Evolutionary conservation across 2,888 invertebrate genomes (phyloP), one percentile per base, ranked within the genome.

Genomic region (Melieria omissa): DNA sequence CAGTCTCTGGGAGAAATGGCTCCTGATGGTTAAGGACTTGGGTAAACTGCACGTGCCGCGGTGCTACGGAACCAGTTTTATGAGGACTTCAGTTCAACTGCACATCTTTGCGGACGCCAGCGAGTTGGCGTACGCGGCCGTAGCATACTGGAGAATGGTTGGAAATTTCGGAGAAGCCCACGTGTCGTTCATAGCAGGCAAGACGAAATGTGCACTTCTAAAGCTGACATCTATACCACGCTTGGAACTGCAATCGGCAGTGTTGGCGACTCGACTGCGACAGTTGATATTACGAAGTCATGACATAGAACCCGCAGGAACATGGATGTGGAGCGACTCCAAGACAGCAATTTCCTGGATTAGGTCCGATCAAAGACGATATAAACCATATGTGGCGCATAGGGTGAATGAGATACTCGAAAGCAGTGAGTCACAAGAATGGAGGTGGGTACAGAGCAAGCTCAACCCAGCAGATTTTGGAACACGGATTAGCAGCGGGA

Each of bases 361-460:
- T 14, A 66, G 58, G 16, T 72, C 74, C 0, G 70, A 75, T 46
- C 69, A 71, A 16, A 69, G 75, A 42, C 73, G 71, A 5, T 75
- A 72, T 54, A 77, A 77, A 58, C 77, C 78, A 14, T 81, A 76
- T 49, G 78, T 80, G 46, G 77, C 78, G 4, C 75, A 76, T 69
- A 67, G 73, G 7, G 57, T 76, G 0, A 69, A 58, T 12, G 72
- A 74, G 61, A 67, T 75, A 10, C 16, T 70, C 12, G 74, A 75
- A n/a, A 52, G 44, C 3, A 65, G 57, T 0, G 29, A 46, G 0
- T 45, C 47, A 0, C 60, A 29, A 7, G 55, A 74, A 10, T 73
- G 71, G 71, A 47, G 74, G 14, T 77, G 77, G 74, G 5, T 73
- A 5, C 71, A 73, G 29, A 70, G 45, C 29, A 57, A 64, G 7